Evolutionary conservation across 2,797 vertebrate species (phyloP), one percentile per base, ranked within the genome.

Genomic region (Danionella dracula): DNA sequence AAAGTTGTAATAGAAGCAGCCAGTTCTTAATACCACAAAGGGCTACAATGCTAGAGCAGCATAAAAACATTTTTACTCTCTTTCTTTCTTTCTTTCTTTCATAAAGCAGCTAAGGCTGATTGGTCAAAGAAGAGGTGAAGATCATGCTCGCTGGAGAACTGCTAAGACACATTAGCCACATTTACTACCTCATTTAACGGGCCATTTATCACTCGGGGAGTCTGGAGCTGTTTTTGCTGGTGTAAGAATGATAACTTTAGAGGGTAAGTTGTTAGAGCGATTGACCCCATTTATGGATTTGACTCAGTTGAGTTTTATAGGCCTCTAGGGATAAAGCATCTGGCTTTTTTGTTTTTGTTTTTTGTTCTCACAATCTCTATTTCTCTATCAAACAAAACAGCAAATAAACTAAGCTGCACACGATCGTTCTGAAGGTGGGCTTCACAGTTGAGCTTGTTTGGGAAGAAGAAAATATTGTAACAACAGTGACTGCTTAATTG

Each of bases 271-370:
- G 57, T 38, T 37, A 12, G 6, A 63, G 42, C 42, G 51, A 21
- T 61, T 53, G 4, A 45, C 8, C 51, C 48, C 63, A 44, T 73
- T 72, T 63, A 72, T 70, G 54, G 53, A 58, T 59, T 67, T 48
- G 51, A 61, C 40, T 54, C 3, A 2, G 42, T 49, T 41, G 50
- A 48, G 9, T 46, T 41, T 62, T 51, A 68, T 45, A 37, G 59
- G 34, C 44, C 53, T 44, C 46, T 5, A 19, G 9, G 20, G 51
- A 59, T 42, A 9, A 19, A 23, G 46, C 16, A 0, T 45, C 12
- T 29, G 54, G 42, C 16, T 60, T 62, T 42, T 6, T 5, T 57
- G 7, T 34, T n/a, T 66, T 51, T 57, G 32, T 8, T 53, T 34
- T 5, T 35, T 45, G 40, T 64, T 68, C 63, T 57, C 34, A 37